phyloP scores from a whole-genome alignment of 2,113 vertebrate genomes.

The Lota lota region DNA sequence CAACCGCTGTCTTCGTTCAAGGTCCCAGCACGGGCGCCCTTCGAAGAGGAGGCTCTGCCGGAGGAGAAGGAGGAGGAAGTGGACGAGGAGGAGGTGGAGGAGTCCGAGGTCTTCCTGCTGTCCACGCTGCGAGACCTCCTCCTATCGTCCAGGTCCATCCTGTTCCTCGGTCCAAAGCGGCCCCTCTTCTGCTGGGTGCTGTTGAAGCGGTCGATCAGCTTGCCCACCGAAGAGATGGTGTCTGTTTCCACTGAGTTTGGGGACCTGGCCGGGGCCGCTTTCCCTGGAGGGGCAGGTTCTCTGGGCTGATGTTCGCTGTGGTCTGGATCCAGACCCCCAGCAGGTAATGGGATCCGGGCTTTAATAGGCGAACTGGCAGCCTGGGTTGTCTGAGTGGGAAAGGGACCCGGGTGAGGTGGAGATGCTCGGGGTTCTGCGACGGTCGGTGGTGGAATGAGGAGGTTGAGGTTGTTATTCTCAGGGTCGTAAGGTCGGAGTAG shows the following conservation, averaged over 20 bases:
- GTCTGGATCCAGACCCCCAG: conserved; percentile 51
- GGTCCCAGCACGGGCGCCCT: conserved; percentile 25
- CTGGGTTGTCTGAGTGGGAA: conserved; percentile 43
- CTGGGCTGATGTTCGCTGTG: conserved; percentile 17
- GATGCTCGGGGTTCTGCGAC: conserved; percentile 41
- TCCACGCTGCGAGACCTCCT: conserved; percentile 86
- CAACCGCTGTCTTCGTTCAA: conserved; percentile 15
- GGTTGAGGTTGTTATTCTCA: conserved; percentile 69
- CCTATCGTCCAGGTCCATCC: conserved; percentile 79
- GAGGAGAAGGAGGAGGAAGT: conserved; percentile 52
- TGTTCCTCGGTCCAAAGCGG: conserved; percentile 77
- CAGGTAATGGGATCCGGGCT: conserved; percentile 63
- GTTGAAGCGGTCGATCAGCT: conserved; percentile 88
- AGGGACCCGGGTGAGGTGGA: conserved; percentile 38
- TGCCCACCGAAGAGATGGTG: conserved; percentile 82
- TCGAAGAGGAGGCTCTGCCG: conserved; percentile 57
- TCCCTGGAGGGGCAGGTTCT: conserved; percentile 8
- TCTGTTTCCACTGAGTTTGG: conserved; percentile 77
- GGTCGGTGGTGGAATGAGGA: conserved; percentile 42
- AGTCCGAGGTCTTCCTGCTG: conserved; percentile 55
- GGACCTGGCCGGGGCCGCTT: conserved; percentile 24
- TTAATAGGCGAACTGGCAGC: conserved; percentile 49
- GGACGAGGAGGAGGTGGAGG: conserved; percentile 57
- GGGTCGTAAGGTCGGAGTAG: conserved; percentile 86
- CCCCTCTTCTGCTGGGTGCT: conserved; percentile 78